A percentile compares a stretch with the other conserved stretches of the same genome.
Evolutionary conservation across 2,797 vertebrate species (phyloP).

Genomic region (Sebastes minor): DNA sequence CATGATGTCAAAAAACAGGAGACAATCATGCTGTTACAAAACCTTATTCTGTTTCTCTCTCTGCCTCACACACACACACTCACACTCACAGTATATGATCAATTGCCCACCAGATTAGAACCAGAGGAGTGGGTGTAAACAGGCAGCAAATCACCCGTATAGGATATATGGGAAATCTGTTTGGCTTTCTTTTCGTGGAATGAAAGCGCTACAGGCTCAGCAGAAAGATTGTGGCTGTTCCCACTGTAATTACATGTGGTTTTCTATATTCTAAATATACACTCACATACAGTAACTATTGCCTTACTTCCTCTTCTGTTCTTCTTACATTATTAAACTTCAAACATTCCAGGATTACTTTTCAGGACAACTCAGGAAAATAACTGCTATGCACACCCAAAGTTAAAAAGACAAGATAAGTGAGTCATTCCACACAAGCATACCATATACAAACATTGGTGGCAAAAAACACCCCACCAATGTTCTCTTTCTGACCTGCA

Average conservation of each 20-base stretch:
- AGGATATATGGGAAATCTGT: conserved; percentile 53
- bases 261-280: conserved; percentile 74
- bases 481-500: neutral
- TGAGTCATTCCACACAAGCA: neutral
- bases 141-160: conserved; percentile 41
- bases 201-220: conserved; percentile 52
- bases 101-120: conserved; percentile 37
- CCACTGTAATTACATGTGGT: conserved; percentile 75
- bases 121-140: conserved; percentile 45
- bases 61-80: conserved; percentile 6
- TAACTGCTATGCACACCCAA: neutral
- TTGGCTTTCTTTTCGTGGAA: conserved; percentile 42
- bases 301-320: conserved; percentile 19
- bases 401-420: neutral
- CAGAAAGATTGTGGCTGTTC: conserved; percentile 56
- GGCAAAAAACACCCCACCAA: neutral
- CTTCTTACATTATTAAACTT: conserved; percentile 43
- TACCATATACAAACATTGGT: neutral
- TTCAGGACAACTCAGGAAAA: neutral
- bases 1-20: conserved; percentile 53
- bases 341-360: conserved; percentile 26
- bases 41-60: conserved; percentile 31
- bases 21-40: conserved; percentile 63
- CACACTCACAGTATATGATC: conserved; percentile 27
- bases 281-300: conserved; percentile 29